Conservation (phyloP, 1,140 invertebrate genomes). For the Hermetia illucens region DNA sequence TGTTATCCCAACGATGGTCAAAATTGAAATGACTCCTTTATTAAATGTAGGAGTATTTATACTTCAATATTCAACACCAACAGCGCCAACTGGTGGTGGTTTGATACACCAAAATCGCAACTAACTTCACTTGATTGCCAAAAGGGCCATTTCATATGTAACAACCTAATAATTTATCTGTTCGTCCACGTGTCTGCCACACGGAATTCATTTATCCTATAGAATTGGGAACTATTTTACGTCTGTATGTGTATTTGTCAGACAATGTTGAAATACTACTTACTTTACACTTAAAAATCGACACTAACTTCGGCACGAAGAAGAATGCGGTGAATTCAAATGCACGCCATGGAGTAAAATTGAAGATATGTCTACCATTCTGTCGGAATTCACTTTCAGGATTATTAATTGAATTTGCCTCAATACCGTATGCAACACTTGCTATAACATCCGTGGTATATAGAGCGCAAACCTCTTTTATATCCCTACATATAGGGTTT, state of each 20-base stretch:
- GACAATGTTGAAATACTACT: no score
- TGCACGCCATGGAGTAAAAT: conserved; percentile 34
- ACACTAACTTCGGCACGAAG: conserved; percentile 14
- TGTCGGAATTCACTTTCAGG: conserved; percentile 24
- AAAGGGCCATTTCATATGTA: no score
- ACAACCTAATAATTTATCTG: no score
- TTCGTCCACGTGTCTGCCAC: conserved; percentile 13
- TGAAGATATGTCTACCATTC: conserved; percentile 29
- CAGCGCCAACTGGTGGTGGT: no score
- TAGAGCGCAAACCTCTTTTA: conserved; percentile 29
- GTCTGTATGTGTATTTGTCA: no score
- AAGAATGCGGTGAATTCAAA: conserved; percentile 28
- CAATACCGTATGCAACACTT: conserved; percentile 35
- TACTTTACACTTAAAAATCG: conserved; percentile 9
- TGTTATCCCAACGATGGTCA: no score
- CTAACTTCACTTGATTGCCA: no score
- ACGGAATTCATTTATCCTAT: conserved; percentile 13
- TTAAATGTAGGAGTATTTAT: no score
- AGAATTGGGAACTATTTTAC: conserved; percentile 9
- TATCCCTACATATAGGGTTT: conserved; percentile 13
- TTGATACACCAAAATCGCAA: no score
- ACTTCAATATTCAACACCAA: no score
- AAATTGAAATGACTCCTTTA: no score
- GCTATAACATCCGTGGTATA: conserved; percentile 39
- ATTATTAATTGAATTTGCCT: conserved; percentile 32